phyloP scores from a whole-genome alignment of 2,888 invertebrate genomes.

The Argynnis bischoffii region DNA sequence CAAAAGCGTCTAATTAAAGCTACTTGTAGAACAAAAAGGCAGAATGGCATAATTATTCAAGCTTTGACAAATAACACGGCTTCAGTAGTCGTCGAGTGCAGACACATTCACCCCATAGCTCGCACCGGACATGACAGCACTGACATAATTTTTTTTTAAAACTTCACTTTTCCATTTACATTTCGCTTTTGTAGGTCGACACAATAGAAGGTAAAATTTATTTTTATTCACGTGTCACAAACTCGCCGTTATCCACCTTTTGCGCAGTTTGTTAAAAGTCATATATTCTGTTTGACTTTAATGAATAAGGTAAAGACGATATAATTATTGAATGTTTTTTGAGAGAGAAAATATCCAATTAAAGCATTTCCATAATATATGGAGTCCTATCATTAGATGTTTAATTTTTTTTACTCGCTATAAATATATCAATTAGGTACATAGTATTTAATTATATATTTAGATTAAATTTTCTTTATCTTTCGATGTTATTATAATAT shows the following conservation, averaged over 20 bases:
- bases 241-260: not conserved
- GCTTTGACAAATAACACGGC: slow-evolving; percentile 18
- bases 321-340: too few species aligned
- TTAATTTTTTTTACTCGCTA: too few species aligned
- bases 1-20: slow-evolving; percentile 27
- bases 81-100: slow-evolving; percentile 19
- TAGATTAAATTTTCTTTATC: not conserved
- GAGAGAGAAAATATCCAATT: too few species aligned
- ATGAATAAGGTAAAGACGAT: not conserved
- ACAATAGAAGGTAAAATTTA: slow-evolving; percentile 21
- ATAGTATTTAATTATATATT: not conserved
- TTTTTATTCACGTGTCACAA: slow-evolving; percentile 17
- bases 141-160: slow-evolving; percentile 19
- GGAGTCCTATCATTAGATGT: too few species aligned
- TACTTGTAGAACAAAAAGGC: slow-evolving; percentile 20
- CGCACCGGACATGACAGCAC: slow-evolving; percentile 19
- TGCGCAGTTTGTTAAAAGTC: not conserved
- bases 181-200: slow-evolving; percentile 14
- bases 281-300: not conserved
- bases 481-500: not conserved
- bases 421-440: too few species aligned
- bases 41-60: slow-evolving; percentile 17
- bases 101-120: slow-evolving; percentile 8
- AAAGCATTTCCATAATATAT: too few species aligned
- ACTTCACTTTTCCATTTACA: slow-evolving; percentile 27